Evolutionary conservation across 2,797 vertebrate genomes (phyloP).

Genomic region (Melanotaenia pygmaea): DNA sequence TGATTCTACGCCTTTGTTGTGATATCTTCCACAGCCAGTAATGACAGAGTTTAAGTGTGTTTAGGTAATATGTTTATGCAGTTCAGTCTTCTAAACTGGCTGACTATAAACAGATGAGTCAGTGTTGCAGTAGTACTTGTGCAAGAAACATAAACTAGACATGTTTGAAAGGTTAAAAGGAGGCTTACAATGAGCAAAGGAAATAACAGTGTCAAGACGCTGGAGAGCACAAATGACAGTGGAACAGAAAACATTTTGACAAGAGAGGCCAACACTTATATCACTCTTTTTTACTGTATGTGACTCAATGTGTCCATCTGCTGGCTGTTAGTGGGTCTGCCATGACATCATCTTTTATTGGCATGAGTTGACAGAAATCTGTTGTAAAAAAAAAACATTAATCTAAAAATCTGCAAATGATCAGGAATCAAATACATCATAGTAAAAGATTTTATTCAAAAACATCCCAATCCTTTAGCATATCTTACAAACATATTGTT

Average conservation of each 20-base stretch:
- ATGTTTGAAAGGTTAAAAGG: conserved; percentile 5
- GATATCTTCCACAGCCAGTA: background rate
- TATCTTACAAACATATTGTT: conserved; percentile 75
- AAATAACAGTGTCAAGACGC: conserved; percentile 1
- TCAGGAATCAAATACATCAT: conserved; percentile 40
- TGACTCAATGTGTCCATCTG: conserved; percentile 68
- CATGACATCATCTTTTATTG: conserved; percentile 54
- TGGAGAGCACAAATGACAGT: conserved; percentile 11
- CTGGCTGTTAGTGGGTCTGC: conserved; percentile 52
- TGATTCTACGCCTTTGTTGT: background rate
- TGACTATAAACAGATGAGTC: background rate
- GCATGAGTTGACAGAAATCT: background rate
- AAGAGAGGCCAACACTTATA: background rate
- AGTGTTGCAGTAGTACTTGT: background rate
- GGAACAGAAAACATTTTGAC: conserved; percentile 15
- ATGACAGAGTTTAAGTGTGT: background rate
- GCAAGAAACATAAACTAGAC: background rate
- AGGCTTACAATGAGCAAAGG: conserved; percentile 2
- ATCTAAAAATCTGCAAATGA: background rate
- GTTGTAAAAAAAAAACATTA: background rate
- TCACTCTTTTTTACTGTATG: background rate
- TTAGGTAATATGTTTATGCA: conserved; percentile 11
- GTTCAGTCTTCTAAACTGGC: background rate
- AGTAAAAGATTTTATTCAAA: conserved; percentile 79
- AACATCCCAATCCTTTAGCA: conserved; percentile 64